These are phyloP conservation scores for Melanotaenia maccullochi DNA, from an alignment of 2,797 vertebrate species.

Conservation along the genomic window DNA sequence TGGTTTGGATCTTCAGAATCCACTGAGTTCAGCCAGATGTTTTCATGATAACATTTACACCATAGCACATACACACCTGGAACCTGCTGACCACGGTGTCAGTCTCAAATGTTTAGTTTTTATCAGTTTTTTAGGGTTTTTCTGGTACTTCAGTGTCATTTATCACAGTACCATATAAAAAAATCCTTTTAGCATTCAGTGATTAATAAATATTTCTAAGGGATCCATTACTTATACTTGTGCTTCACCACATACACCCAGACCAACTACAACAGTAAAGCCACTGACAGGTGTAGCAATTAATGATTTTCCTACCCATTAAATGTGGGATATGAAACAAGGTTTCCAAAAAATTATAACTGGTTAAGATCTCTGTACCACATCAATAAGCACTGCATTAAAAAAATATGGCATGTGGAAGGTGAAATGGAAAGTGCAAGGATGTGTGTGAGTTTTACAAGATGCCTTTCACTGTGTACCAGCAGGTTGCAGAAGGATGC, in stretches of 20 bases:
- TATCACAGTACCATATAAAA: too few relatives aligned
- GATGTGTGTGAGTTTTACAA: neutral
- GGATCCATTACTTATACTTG: neutral
- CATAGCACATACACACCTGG: conserved; percentile 38
- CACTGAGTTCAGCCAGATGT: conserved; percentile 59
- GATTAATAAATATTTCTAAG: neutral
- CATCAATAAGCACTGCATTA: neutral
- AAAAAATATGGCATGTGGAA: neutral
- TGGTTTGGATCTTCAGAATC: conserved; percentile 28
- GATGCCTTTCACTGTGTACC: neutral
- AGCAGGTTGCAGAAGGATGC: neutral
- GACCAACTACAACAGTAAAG: neutral
- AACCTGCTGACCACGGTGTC: conserved; percentile 10
- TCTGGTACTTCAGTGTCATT: neutral
- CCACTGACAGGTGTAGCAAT: neutral
- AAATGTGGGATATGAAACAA: neutral
- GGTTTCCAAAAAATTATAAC: neutral
- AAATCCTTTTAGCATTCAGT: too few relatives aligned
- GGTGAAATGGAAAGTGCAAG: neutral
- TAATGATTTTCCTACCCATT: neutral
- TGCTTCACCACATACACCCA: neutral
- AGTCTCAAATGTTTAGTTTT: neutral
- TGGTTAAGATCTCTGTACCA: neutral
- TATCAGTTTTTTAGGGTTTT: conserved; percentile 4
- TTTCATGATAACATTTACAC: conserved; percentile 60